Evolutionary conservation across 2,113 vertebrate genomes (phyloP).

Genomic region (Herpetotheres cachinnans): DNA sequence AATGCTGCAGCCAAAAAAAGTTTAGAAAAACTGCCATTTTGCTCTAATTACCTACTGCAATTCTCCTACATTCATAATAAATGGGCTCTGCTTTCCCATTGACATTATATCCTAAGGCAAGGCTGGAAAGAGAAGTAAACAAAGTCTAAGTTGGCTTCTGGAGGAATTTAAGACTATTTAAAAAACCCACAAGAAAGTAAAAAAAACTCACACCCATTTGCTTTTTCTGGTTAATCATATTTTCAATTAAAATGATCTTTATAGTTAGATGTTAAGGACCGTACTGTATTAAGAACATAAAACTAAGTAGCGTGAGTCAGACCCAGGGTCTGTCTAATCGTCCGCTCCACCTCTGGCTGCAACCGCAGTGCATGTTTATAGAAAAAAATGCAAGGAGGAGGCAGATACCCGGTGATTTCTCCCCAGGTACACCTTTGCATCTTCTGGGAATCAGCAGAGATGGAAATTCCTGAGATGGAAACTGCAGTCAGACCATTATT

Average conservation of each 20-base stretch:
- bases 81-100: conserved; percentile 35
- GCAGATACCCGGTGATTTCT: neutral
- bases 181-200: conserved; percentile 28
- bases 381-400: neutral
- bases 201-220: neutral
- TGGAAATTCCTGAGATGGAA: neutral
- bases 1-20: neutral
- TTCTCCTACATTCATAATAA: conserved; percentile 9
- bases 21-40: conserved; percentile 15
- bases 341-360: neutral
- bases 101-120: conserved; percentile 36
- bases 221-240: neutral
- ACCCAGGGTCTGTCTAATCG: neutral
- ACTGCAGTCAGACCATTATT: neutral
- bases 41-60: conserved; percentile 3
- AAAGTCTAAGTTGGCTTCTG: conserved; percentile 24
- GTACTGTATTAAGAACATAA: neutral
- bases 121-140: conserved; percentile 36
- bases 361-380: neutral
- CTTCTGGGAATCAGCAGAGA: neutral
- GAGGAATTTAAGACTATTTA: neutral
- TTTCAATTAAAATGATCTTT: conserved; percentile 45
- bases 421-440: neutral
- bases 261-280: neutral
- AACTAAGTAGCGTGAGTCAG: neutral